phyloP scores from a whole-genome alignment of 1,140 invertebrate species.

The Limonius californicus region DNA sequence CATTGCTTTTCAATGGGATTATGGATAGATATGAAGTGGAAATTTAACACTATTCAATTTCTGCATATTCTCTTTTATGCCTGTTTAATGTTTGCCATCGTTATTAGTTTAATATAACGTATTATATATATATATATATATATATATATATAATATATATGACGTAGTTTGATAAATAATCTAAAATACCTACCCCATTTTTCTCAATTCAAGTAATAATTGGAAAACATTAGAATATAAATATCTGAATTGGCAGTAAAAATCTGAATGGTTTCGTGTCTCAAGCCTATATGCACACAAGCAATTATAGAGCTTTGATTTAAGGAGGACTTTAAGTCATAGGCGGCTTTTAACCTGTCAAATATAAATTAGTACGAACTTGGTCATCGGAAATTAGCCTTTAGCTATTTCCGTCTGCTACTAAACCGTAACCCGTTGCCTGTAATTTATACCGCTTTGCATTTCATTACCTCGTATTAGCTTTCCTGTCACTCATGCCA shows the following conservation, averaged over 20 bases:
- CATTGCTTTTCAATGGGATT: slow-evolving; percentile 3
- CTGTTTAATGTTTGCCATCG: no score
- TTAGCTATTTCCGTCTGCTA: slow-evolving; percentile 25
- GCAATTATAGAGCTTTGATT: slow-evolving; percentile 20
- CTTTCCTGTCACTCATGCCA: slow-evolving; percentile 20
- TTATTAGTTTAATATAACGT: no score
- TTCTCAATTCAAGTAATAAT: no score
- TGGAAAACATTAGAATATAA: no score
- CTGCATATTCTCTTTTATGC: no score
- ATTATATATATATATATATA: no score
- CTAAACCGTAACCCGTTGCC: slow-evolving; percentile 12
- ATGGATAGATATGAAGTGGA: slow-evolving; percentile 4
- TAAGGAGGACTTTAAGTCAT: slow-evolving; percentile 12
- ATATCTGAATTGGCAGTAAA: not conserved
- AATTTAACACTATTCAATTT: not conserved
- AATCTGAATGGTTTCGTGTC: not conserved
- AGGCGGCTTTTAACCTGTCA: slow-evolving; percentile 11
- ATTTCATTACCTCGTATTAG: slow-evolving; percentile 23
- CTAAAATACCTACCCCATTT: no score
- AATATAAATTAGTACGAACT: slow-evolving; percentile 22
- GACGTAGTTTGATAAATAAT: no score
- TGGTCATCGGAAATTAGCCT: slow-evolving; percentile 24
- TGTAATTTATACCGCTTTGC: slow-evolving; percentile 24
- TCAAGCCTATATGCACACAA: not conserved
- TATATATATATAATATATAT: no score